Evolutionary conservation across 2,113 vertebrate genomes (phyloP).

Genomic region (Pholis gunnellus): DNA sequence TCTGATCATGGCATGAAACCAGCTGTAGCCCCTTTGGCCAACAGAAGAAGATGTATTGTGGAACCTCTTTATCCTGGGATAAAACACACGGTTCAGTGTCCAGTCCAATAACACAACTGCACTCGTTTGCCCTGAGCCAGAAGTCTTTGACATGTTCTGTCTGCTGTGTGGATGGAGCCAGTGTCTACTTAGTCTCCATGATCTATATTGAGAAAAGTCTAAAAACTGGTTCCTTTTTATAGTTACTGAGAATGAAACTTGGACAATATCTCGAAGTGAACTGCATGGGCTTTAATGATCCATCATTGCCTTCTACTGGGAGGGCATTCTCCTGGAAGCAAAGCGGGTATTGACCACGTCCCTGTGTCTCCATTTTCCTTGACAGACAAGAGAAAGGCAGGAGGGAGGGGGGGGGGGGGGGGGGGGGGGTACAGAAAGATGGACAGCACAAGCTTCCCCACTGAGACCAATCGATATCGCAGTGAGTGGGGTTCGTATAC

Average conservation of each 20-base stretch:
- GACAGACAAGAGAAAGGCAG: constrained; percentile 38
- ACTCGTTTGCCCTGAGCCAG: not conserved
- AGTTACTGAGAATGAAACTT: not conserved
- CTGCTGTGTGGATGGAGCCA: constrained; percentile 20
- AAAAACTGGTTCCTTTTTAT: not conserved
- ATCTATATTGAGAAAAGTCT: not conserved
- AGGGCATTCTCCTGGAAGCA: constrained; percentile 1
- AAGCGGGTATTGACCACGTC: constrained; percentile 40
- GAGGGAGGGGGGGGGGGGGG: not conserved
- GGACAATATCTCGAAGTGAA: not conserved
- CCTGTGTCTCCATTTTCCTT: constrained; percentile 34
- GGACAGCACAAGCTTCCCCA: constrained; percentile 30
- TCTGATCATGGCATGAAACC: not conserved
- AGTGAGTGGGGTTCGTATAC: constrained; percentile 22
- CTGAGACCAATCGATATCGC: constrained; percentile 52
- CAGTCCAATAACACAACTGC: constrained; percentile 3
- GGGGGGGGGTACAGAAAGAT: constrained; percentile 27
- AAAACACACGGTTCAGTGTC: not conserved
- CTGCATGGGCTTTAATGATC: not conserved
- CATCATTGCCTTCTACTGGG: not conserved
- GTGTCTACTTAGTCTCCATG: not conserved
- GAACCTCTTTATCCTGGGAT: constrained; percentile 14
- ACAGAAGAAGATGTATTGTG: constrained; percentile 1
- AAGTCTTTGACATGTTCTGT: constrained; percentile 11
- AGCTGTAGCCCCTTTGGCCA: constrained; percentile 8